phyloP scores from a whole-genome alignment of 2,113 vertebrate species.

The Anseranas semipalmata region DNA sequence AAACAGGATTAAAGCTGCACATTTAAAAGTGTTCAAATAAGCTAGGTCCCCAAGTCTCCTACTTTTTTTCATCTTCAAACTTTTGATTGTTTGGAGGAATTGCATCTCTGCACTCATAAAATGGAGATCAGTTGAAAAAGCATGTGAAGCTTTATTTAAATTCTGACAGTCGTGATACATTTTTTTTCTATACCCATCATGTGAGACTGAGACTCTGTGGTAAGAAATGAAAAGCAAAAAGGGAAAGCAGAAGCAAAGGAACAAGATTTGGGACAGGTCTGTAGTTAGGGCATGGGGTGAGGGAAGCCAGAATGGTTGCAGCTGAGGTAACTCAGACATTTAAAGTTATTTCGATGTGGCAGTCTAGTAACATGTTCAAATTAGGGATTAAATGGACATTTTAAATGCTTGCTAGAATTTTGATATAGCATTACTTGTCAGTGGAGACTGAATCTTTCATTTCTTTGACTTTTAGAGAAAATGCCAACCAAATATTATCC shows the following conservation, averaged over 20 bases:
- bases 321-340: not conserved
- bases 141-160: not conserved
- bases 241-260: not conserved
- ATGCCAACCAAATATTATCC: not conserved
- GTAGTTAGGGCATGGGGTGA: not conserved
- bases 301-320: not conserved
- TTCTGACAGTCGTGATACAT: not conserved
- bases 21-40: not conserved
- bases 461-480: not conserved
- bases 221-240: not conserved
- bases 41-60: not conserved
- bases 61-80: not conserved
- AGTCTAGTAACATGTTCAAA: not conserved
- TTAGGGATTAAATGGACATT: not conserved
- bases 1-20: not conserved
- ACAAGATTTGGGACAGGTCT: not conserved
- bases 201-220: not conserved
- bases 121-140: not conserved
- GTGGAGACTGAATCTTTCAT: not conserved
- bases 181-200: not conserved
- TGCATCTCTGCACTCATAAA: not conserved
- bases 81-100: not conserved
- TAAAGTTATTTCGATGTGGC: not conserved
- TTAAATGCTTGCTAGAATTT: not conserved
- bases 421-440: not conserved